Base-by-base conservation (phyloP, 2,888 invertebrate genomes). In the Xanthia icteritia region DNA sequence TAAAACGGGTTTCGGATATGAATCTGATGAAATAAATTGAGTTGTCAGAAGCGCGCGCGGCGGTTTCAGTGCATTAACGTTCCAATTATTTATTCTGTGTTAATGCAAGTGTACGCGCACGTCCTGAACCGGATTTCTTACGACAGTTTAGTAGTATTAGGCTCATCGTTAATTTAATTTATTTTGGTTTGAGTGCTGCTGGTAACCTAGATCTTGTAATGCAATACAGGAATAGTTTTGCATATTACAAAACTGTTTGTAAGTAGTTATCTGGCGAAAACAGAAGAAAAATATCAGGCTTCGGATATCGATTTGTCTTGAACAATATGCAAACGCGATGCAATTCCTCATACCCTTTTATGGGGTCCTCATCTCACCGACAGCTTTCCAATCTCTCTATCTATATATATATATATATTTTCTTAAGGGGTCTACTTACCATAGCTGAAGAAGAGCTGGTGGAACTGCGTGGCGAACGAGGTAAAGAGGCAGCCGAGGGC, bases 381-480 rank as follows among this genome's bases (percentile, higher is more conserved):
- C 20, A 60, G 39, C 6, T 60, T 51, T 58, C 11, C 6, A 17
- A 42, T 11, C 42, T 42, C 9, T 42, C 1, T 9, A 42, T 42
- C 11, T 9, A 42, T 11, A 1, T 42, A 9, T 0, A 42, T n/a
- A n/a, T n/a, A n/a, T n/a, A n/a, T 31, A 2, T 31, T 23, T 23
- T 51, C 20, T 23, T 23, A 9, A 23, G 51, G 23, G 51, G 23
- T 51, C 23, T 51, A 51, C 93, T 93, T 72, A 97, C 97, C 97
- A 91, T 98, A 98, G 95, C 98, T 98, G 97, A 99, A 98, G 97
- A 98, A 98, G 80, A 99, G 97, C 94, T 99, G 99, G 95, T 99
- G 98, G 93, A 98, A 98, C 95, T 99, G 98, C 79, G 98, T 98
- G 77, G 99, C 99, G 94, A 99, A 99, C 77, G 98, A 98, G 15